A percentile compares a stretch with the other conserved stretches of the same genome.
phyloP scores from a whole-genome alignment of 2,888 invertebrate genomes.

The Cryptocephalus moraei region DNA sequence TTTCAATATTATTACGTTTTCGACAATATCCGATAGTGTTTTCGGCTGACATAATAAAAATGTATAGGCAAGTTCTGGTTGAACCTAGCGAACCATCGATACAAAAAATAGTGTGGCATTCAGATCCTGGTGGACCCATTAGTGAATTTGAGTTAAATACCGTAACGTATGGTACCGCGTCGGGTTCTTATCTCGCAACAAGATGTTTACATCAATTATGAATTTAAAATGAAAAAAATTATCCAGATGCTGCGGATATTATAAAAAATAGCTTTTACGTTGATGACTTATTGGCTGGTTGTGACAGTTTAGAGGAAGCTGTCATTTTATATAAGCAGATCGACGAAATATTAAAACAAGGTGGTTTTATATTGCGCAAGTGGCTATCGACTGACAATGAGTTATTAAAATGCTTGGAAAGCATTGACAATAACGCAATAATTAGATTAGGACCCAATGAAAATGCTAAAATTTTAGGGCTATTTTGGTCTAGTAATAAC shows the following conservation, averaged over 20 bases:
- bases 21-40: background rate
- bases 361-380: background rate
- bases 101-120: slow-evolving; percentile 4
- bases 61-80: slow-evolving; percentile 5
- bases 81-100: background rate
- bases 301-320: slow-evolving; percentile 4
- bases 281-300: slow-evolving; percentile 10
- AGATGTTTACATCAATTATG: slow-evolving; percentile 8
- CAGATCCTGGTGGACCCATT: background rate
- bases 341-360: slow-evolving; percentile 2
- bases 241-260: slow-evolving; percentile 4
- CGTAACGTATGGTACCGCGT: slow-evolving; percentile 8
- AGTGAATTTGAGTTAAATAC: background rate
- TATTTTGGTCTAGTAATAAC: slow-evolving; percentile 5
- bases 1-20: background rate
- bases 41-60: slow-evolving; percentile 3
- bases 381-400: background rate
- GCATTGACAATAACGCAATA: too few species aligned
- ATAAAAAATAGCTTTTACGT: slow-evolving; percentile 13
- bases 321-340: background rate
- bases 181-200: slow-evolving; percentile 8
- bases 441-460: background rate
- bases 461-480: slow-evolving; percentile 11
- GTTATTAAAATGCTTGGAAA: background rate
- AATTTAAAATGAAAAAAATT: slow-evolving; percentile 1